A percentile compares a stretch with the other conserved stretches of the same genome.
These are phyloP conservation scores for Macrochelys suwanniensis DNA, from an alignment of 2,797 vertebrate species.

Conservation along the genomic window DNA sequence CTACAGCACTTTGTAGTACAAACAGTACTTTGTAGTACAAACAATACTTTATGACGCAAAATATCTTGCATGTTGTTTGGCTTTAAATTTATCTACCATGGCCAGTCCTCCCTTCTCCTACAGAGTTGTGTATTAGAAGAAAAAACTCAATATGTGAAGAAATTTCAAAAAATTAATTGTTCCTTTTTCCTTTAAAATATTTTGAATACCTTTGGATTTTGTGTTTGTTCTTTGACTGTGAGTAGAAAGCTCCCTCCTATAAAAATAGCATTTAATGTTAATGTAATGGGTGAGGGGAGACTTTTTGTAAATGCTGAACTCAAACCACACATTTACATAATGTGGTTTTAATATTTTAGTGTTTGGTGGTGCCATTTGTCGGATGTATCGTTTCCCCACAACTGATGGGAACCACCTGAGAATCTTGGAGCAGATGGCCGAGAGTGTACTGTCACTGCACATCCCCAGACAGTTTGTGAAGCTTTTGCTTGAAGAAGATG, in stretches of 20 bases:
- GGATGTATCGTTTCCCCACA: conserved; percentile 97
- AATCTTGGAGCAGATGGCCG: conserved; percentile 98
- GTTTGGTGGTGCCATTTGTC: conserved; percentile 96
- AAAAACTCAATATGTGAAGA: background rate
- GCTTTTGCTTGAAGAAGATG: conserved; percentile 95
- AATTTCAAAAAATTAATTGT: background rate
- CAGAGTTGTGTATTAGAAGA: background rate
- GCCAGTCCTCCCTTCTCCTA: background rate
- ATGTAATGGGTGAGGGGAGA: background rate
- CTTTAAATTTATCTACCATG: background rate
- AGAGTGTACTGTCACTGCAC: conserved; percentile 93
- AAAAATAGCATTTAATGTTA: background rate
- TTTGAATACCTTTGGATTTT: background rate
- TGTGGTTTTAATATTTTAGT: conserved; percentile 79
- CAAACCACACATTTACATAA: background rate
- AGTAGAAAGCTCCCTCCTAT: background rate
- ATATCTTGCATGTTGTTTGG: background rate
- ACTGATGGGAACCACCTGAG: conserved; percentile 95
- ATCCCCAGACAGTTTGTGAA: conserved; percentile 96
- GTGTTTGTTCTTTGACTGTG: background rate
- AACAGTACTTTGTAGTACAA: conserved; percentile 8
- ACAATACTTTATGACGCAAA: background rate
- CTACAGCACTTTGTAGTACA: background rate
- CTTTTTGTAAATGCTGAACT: background rate
- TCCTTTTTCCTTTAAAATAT: background rate